Percentiles rank a stretch among this genome's conserved stretches.
Evolutionary conservation across 2,797 vertebrate genomes (phyloP).

Genomic region (Neoniphon sammara): DNA sequence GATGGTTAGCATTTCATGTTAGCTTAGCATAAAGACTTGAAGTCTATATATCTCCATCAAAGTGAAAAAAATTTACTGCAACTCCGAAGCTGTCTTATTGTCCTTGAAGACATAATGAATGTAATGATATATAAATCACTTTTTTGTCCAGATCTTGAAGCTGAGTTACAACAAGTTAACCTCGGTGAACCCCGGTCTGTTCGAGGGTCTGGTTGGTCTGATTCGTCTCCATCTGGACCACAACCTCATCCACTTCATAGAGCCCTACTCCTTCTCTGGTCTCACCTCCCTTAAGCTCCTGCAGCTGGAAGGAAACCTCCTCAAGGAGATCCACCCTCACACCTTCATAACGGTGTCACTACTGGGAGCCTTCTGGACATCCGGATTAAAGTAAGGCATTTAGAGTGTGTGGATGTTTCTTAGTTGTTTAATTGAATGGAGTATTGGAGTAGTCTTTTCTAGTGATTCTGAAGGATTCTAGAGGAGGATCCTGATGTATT

Average conservation of each 20-base stretch:
- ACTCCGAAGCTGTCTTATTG: no score
- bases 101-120: slow-evolving; percentile 3
- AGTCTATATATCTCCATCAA: no score
- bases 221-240: slow-evolving; percentile 85
- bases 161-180: slow-evolving; percentile 88
- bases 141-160: slow-evolving; percentile 81
- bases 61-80: no score
- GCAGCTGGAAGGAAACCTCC: slow-evolving; percentile 85
- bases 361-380: slow-evolving; percentile 84
- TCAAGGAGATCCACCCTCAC: slow-evolving; percentile 84
- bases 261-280: slow-evolving; percentile 84
- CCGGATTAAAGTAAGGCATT: slow-evolving; percentile 78
- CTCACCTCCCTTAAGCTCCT: slow-evolving; percentile 84
- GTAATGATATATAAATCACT: neutral
- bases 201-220: slow-evolving; percentile 80
- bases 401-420: neutral
- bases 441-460: no score
- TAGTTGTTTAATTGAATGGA: no score
- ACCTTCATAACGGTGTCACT: slow-evolving; percentile 84
- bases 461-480: no score
- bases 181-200: slow-evolving; percentile 71
- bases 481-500: no score
- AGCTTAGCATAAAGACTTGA: no score
- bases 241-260: slow-evolving; percentile 84
- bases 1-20: no score